phyloP scores from a whole-genome alignment of 2,888 invertebrate genomes.

The Sympetrum striolatum region DNA sequence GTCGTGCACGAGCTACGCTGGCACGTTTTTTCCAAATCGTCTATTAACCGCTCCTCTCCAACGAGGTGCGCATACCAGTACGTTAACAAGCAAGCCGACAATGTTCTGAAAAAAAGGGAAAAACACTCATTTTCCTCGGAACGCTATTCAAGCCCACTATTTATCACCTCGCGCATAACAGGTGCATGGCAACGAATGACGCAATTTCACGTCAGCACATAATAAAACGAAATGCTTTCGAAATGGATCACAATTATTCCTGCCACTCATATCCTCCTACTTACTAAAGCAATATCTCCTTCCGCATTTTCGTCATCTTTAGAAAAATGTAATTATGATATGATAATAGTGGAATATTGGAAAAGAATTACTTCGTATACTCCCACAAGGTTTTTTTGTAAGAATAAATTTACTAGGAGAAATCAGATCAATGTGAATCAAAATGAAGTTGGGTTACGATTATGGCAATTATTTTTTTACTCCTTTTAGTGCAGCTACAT shows the following conservation, averaged over 20 bases:
- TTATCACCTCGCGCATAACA: not conserved
- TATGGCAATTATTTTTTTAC: too few species aligned
- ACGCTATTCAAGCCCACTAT: not conserved
- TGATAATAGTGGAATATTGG: too few species aligned
- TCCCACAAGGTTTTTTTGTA: too few species aligned
- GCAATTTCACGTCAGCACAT: not conserved
- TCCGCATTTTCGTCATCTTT: too few species aligned
- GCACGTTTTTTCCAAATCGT: not conserved
- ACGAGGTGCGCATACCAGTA: not conserved
- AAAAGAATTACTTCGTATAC: too few species aligned
- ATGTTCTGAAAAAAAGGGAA: not conserved
- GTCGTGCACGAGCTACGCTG: not conserved
- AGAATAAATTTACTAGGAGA: too few species aligned
- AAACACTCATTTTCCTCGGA: not conserved
- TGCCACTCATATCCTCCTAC: not conserved
- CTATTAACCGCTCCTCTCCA: not conserved
- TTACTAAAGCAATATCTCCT: too few species aligned
- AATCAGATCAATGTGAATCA: too few species aligned
- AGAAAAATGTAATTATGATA: too few species aligned
- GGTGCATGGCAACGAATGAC: not conserved
- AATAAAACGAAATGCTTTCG: not conserved
- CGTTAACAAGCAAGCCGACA: not conserved
- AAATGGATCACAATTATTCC: not conserved
- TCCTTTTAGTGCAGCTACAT: too few species aligned
- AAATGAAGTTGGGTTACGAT: too few species aligned